phyloP scores from a whole-genome alignment of 1,140 invertebrate species.

The Lordiphosa stackelbergi region DNA sequence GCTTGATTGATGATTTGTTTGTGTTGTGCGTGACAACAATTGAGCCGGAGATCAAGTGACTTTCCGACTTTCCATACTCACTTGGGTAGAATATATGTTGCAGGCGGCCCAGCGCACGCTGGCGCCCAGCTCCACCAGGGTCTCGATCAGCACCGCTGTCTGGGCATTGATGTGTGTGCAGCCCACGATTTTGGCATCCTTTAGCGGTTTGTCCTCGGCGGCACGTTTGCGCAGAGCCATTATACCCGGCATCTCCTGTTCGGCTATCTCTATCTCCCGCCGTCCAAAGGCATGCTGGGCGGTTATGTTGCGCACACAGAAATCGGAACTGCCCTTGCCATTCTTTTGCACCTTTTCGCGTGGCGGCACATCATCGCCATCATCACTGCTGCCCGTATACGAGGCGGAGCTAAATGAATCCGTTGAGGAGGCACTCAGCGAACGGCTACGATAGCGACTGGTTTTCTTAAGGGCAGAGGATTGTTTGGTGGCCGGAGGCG shows the following conservation, averaged over 20 bases:
- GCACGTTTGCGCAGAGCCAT: slow-evolving; percentile 95
- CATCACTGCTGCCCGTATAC: slow-evolving; percentile 92
- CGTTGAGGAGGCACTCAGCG: slow-evolving; percentile 93
- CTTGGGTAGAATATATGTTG: slow-evolving; percentile 98
- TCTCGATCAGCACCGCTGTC: slow-evolving; percentile 97
- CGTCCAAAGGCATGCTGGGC: slow-evolving; percentile 95
- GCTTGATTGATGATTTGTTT: slow-evolving; percentile 74
- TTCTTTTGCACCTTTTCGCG: slow-evolving; percentile 90
- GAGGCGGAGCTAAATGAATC: slow-evolving; percentile 96
- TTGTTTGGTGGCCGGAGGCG: slow-evolving; percentile 77
- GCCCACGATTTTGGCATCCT: slow-evolving; percentile 96
- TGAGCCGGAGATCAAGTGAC: slow-evolving; percentile 51
- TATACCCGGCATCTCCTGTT: slow-evolving; percentile 98
- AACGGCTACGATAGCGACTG: slow-evolving; percentile 90
- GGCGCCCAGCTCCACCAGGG: slow-evolving; percentile 92
- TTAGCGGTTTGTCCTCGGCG: slow-evolving; percentile 94
- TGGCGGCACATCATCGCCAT: slow-evolving; percentile 87
- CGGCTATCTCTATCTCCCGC: slow-evolving; percentile 98
- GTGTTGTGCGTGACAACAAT: slow-evolving; percentile 56
- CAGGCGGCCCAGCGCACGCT: slow-evolving; percentile 96
- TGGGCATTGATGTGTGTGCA: slow-evolving; percentile 99
- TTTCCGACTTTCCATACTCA: slow-evolving; percentile 33
- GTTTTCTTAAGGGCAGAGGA: slow-evolving; percentile 90
- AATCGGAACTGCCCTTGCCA: slow-evolving; percentile 87
- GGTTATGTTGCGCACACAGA: slow-evolving; percentile 93